phyloP scores from a whole-genome alignment of 2,888 invertebrate species.

The Noctua comes region DNA sequence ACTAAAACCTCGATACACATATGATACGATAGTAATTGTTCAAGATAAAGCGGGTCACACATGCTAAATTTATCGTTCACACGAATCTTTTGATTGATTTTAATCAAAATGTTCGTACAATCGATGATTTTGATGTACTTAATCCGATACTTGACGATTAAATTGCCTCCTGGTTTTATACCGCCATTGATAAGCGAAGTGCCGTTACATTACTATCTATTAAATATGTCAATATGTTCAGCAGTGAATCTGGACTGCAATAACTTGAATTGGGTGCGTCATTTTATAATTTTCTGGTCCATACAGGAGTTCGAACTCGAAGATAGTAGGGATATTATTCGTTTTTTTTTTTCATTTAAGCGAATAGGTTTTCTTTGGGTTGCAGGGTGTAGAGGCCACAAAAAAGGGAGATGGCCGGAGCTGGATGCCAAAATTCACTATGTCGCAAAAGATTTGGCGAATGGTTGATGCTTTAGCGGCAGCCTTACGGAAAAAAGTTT shows the following conservation, averaged over 20 bases:
- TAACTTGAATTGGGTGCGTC: background rate
- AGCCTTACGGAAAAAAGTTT: background rate
- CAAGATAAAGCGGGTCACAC: constrained; percentile 23
- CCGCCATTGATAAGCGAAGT: background rate
- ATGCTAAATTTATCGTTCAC: constrained; percentile 6
- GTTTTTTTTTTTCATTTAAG: background rate
- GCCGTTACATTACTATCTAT: background rate
- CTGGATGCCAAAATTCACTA: background rate
- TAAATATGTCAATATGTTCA: background rate
- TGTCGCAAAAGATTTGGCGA: background rate
- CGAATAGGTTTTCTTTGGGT: background rate
- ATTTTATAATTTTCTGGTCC: background rate
- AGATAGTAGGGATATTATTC: background rate
- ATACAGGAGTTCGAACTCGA: background rate
- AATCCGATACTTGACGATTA: background rate
- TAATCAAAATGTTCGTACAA: constrained; percentile 6
- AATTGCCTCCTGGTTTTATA: background rate
- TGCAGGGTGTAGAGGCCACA: background rate
- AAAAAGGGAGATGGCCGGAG: background rate
- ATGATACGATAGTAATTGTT: background rate
- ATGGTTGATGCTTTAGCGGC: background rate
- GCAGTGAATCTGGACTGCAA: background rate
- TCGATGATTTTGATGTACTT: constrained; percentile 5
- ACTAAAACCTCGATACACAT: constrained; percentile 23
- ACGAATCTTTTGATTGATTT: constrained; percentile 33